Percentiles rank a stretch among this genome's conserved stretches.
phyloP scores from a whole-genome alignment of 2,888 invertebrate species.

The Idaea straminata region DNA sequence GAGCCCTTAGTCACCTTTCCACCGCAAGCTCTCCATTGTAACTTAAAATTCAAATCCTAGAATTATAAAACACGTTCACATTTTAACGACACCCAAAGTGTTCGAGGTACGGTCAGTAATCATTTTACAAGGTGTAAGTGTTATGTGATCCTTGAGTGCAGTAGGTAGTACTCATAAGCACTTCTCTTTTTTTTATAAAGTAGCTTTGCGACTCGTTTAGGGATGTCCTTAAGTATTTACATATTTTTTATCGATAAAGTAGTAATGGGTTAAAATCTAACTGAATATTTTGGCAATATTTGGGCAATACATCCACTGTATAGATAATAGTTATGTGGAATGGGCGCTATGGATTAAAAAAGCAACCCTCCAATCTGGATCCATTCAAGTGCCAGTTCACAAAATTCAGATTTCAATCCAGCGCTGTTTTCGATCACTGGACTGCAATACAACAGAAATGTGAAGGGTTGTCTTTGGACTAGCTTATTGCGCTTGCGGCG shows the following conservation, averaged over 20 bases:
- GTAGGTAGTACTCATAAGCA: constrained; percentile 28
- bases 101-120: constrained; percentile 9
- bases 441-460: too few species aligned
- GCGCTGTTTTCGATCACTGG: too few species aligned
- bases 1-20: neutral
- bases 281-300: neutral
- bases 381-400: too few species aligned
- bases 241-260: constrained; percentile 11
- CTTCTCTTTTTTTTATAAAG: constrained; percentile 36
- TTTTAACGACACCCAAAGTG: neutral
- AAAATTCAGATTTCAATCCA: too few species aligned
- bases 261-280: neutral
- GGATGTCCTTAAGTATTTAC: constrained; percentile 17
- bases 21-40: neutral
- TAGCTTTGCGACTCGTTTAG: constrained; percentile 33
- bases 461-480: too few species aligned
- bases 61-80: neutral
- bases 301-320: too few species aligned
- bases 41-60: neutral
- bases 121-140: constrained; percentile 24
- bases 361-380: too few species aligned
- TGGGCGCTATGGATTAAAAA: too few species aligned
- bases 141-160: constrained; percentile 33
- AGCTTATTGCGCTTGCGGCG: constrained; percentile 1
- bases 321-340: too few species aligned